These are phyloP conservation scores for Atopsyche davidsoni DNA, from an alignment of 1,140 invertebrate species.

Conservation along the genomic window DNA sequence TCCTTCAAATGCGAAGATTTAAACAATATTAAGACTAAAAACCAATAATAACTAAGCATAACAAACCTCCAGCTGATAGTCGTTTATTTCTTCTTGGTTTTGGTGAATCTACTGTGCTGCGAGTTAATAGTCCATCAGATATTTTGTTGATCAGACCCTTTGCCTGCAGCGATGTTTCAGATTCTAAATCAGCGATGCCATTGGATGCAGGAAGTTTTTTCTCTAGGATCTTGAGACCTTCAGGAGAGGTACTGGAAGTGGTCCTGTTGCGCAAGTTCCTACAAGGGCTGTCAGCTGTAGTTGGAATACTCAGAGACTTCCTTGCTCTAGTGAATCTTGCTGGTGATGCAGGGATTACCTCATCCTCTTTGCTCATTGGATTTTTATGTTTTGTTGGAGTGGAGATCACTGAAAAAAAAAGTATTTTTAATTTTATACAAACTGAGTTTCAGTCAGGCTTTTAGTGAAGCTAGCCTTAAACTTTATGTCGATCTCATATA, in stretches of 20 bases:
- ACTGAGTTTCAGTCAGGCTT: too few relatives aligned
- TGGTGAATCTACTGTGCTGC: constrained; percentile 21
- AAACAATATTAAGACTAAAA: too few relatives aligned
- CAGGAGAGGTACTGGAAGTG: neutral
- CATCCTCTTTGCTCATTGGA: too few relatives aligned
- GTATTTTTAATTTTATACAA: too few relatives aligned
- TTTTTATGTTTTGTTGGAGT: too few relatives aligned
- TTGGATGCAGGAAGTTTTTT: neutral
- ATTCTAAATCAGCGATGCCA: neutral
- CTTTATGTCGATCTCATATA: too few relatives aligned
- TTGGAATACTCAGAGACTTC: constrained; percentile 5
- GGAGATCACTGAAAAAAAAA: too few relatives aligned
- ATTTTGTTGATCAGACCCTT: constrained; percentile 5
- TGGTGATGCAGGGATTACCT: neutral
- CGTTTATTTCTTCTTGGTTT: constrained; percentile 16
- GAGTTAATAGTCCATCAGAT: neutral
- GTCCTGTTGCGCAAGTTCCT: constrained; percentile 3
- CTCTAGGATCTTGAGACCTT: neutral
- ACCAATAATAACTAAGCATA: too few relatives aligned
- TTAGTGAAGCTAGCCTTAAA: too few relatives aligned
- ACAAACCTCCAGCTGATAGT: too few relatives aligned
- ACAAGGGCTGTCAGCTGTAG: constrained; percentile 10
- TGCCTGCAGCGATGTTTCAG: neutral
- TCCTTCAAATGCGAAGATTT: too few relatives aligned
- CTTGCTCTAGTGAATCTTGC: constrained; percentile 9